These are phyloP conservation scores for Latrodectus geometricus DNA, from an alignment of 1,140 invertebrate species.

Conservation along the genomic window DNA sequence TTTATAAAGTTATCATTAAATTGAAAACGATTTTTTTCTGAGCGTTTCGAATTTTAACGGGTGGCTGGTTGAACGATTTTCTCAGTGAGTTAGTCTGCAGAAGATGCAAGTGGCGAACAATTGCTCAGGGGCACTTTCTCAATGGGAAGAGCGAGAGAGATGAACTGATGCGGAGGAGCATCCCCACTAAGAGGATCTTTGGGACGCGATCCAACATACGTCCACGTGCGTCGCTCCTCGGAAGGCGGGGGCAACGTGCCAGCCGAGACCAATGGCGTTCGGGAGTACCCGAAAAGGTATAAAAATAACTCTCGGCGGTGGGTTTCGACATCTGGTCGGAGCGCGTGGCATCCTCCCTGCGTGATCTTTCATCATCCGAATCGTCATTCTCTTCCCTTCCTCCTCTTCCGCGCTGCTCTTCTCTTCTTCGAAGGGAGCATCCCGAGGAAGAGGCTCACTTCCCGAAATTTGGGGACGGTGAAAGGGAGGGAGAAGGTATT, in stretches of 20 bases:
- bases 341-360: slow-evolving; percentile 25
- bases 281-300: background rate
- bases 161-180: slow-evolving; percentile 5
- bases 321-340: slow-evolving; percentile 45
- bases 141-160: background rate
- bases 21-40: too few relatives aligned
- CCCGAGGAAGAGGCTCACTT: background rate
- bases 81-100: too few relatives aligned
- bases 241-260: slow-evolving; percentile 26
- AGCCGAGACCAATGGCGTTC: slow-evolving; percentile 10
- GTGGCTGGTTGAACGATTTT: background rate
- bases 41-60: background rate
- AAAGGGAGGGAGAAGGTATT: slow-evolving; percentile 27
- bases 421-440: slow-evolving; percentile 4
- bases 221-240: slow-evolving; percentile 19
- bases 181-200: slow-evolving; percentile 40
- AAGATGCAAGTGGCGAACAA: background rate
- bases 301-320: slow-evolving; percentile 47
- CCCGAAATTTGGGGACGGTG: slow-evolving; percentile 13
- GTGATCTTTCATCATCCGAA: slow-evolving; percentile 41
- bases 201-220: slow-evolving; percentile 35
- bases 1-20: too few relatives aligned
- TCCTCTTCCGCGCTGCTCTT: background rate
- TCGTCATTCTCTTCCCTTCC: slow-evolving; percentile 1
- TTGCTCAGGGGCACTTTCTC: background rate